Conservation (phyloP, 2,113 vertebrate genomes). For the Corythornis cristatus region DNA sequence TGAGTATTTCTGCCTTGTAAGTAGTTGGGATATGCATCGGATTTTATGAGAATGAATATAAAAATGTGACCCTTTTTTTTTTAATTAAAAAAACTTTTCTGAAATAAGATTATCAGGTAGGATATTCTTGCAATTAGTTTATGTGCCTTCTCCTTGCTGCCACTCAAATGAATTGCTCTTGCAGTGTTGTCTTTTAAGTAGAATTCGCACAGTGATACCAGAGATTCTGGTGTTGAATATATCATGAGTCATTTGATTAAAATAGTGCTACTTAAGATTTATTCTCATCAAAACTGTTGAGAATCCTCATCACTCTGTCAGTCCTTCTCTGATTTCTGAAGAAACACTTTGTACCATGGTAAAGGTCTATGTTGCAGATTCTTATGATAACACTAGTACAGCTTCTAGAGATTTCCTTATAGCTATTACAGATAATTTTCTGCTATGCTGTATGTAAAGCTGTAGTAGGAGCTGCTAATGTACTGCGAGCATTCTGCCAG, state of each 20-base stretch:
- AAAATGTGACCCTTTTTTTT: not conserved
- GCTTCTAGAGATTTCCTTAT: not conserved
- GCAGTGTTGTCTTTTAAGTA: constrained; percentile 17
- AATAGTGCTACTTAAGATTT: constrained; percentile 51
- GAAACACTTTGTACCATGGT: not conserved
- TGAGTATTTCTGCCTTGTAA: not conserved
- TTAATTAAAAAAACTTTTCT: not conserved
- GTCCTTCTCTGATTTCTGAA: not conserved
- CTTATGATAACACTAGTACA: not conserved
- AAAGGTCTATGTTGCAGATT: not conserved
- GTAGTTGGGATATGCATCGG: not conserved
- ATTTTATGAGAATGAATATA: not conserved
- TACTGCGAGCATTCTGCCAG: not conserved
- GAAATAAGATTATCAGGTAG: not conserved
- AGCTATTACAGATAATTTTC: not conserved
- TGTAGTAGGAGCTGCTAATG: not conserved
- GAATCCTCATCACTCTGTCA: constrained; percentile 33
- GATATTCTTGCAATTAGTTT: not conserved
- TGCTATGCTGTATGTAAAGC: not conserved
- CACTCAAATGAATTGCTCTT: not conserved
- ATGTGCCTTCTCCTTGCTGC: not conserved
- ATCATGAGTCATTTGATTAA: constrained; percentile 60
- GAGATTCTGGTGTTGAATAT: constrained; percentile 34
- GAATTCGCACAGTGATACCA: not conserved
- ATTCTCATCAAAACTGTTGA: constrained; percentile 8